Conservation (phyloP, 92 coral and sea anemone genomes). For the Porites cylindrica region DNA sequence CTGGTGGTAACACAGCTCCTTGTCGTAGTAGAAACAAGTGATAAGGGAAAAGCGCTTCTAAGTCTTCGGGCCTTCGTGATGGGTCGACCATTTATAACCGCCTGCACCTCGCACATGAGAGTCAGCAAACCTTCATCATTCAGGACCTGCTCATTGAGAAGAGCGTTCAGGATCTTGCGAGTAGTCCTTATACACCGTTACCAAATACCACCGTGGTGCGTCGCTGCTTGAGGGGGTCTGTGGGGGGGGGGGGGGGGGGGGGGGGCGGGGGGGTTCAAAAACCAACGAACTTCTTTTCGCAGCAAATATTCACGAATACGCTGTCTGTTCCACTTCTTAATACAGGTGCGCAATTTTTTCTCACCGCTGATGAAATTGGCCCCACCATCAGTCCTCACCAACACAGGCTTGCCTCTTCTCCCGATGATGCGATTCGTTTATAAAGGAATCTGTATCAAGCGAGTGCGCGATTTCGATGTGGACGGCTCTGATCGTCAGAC, state of each 20-base stretch:
- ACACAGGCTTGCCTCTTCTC: slow-evolving; percentile 61
- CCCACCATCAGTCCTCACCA: slow-evolving; percentile 70
- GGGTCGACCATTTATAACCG: slow-evolving; percentile 61
- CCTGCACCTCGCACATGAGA: slow-evolving; percentile 69
- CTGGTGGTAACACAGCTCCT: slow-evolving; percentile 51
- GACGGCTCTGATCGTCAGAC: slow-evolving; percentile 49
- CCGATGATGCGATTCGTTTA: slow-evolving; percentile 51
- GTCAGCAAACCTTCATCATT: slow-evolving; percentile 70
- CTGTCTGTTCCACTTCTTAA: slow-evolving; percentile 58
- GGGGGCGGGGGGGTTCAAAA: slow-evolving; percentile 66
- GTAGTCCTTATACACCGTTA: slow-evolving; percentile 69
- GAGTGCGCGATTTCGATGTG: slow-evolving; percentile 63
- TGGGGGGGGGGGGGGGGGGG: too few species aligned
- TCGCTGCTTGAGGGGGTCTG: slow-evolving; percentile 21
- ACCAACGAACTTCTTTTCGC: slow-evolving; percentile 60
- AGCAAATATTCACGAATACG: slow-evolving; percentile 57
- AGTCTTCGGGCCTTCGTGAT: slow-evolving; percentile 44
- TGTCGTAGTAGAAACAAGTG: slow-evolving; percentile 50
- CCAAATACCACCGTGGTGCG: slow-evolving; percentile 80
- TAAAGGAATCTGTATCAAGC: slow-evolving; percentile 59
- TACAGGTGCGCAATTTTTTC: slow-evolving; percentile 50
- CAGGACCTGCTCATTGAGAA: slow-evolving; percentile 55
- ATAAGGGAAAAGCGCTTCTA: slow-evolving; percentile 38
- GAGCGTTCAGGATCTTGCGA: slow-evolving; percentile 70
- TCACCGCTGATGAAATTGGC: slow-evolving; percentile 58